These are phyloP conservation scores for Pecten maximus DNA, from an alignment of 2,888 invertebrate species.

Conservation along the genomic window DNA sequence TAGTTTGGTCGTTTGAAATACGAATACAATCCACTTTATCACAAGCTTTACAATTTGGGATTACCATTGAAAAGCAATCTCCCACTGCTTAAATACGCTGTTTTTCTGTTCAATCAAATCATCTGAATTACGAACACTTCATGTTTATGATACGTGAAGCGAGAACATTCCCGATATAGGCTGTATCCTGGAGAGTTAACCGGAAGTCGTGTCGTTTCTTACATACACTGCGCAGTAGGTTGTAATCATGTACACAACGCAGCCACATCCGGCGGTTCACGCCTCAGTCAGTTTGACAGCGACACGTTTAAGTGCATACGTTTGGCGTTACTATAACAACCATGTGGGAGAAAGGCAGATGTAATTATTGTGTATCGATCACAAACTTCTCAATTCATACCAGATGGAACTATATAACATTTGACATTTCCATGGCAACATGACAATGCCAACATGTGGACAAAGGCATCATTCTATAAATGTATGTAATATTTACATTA, in stretches of 20 bases:
- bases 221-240: conserved; percentile 11
- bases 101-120: neutral
- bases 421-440: too few species aligned
- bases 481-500: too few species aligned
- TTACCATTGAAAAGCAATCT: neutral
- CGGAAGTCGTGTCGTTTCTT: neutral
- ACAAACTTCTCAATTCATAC: neutral
- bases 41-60: neutral
- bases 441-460: too few species aligned
- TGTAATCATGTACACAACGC: neutral
- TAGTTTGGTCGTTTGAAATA: neutral
- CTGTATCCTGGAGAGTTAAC: neutral
- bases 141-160: neutral
- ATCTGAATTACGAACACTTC: neutral
- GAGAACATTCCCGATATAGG: neutral
- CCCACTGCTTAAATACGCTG: neutral
- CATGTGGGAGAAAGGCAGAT: neutral
- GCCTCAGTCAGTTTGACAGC: neutral
- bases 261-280: neutral
- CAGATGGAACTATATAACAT: too few species aligned
- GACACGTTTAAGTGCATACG: neutral
- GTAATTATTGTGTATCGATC: neutral
- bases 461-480: too few species aligned
- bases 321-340: neutral
- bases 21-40: neutral